Percentiles rank a stretch among this genome's conserved stretches.
phyloP scores from a whole-genome alignment of 2,113 vertebrate species.

The Cyprinodon brontotheroides region DNA sequence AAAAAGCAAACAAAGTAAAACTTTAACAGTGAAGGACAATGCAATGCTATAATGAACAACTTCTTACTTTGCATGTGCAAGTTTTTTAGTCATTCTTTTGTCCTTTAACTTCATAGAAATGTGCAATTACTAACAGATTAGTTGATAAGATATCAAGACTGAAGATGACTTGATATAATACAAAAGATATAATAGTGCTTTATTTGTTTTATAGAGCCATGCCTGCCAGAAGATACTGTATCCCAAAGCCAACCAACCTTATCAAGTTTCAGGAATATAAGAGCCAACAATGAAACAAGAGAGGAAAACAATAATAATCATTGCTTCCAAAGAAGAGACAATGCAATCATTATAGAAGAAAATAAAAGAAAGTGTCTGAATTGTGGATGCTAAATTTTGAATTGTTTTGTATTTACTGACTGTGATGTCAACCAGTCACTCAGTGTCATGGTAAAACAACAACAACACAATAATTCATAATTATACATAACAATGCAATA shows the following conservation, averaged over 20 bases:
- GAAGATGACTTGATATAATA: neutral
- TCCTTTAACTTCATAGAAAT: neutral
- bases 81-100: neutral
- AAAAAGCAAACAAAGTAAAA: neutral
- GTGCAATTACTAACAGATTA: neutral
- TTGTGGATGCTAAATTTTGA: too few species aligned
- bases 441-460: too few species aligned
- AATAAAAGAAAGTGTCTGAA: too few species aligned
- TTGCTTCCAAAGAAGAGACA: too few species aligned
- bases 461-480: too few species aligned
- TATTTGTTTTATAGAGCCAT: neutral
- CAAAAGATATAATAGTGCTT: too few species aligned
- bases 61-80: neutral
- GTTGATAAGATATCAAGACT: neutral
- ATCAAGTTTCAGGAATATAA: neutral
- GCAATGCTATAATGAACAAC: neutral
- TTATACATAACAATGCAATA: too few species aligned
- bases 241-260: neutral
- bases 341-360: too few species aligned
- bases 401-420: too few species aligned
- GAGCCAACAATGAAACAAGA: neutral
- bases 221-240: neutral
- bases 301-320: too few species aligned
- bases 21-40: neutral
- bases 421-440: too few species aligned